Conservation (phyloP, 2,797 vertebrate species). For the Martes flavigula region DNA sequence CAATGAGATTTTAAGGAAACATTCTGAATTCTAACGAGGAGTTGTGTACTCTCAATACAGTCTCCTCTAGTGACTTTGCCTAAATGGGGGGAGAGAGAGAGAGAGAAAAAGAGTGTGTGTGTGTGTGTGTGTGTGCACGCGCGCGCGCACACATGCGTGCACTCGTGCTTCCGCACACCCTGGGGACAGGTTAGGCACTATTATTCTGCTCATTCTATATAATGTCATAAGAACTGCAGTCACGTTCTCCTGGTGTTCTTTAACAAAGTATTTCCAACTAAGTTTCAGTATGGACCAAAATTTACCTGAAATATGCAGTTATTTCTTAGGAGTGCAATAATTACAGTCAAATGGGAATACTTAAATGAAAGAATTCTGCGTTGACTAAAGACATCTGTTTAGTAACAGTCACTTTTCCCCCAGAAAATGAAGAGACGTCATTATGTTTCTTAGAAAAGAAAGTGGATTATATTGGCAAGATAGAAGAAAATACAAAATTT, state of each 20-base stretch:
- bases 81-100: background rate
- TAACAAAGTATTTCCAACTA: background rate
- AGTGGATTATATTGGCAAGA: background rate
- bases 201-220: background rate
- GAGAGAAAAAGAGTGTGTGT: no score
- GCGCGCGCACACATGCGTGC: accelerated
- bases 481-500: background rate
- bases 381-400: background rate
- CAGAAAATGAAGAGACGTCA: background rate
- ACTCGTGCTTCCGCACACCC: background rate
- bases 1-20: background rate
- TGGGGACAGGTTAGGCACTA: background rate
- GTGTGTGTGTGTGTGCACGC: no score
- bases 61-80: background rate
- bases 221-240: background rate
- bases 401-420: background rate
- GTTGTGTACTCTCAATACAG: background rate
- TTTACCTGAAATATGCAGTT: background rate
- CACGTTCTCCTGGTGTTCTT: background rate
- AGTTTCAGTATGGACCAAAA: background rate
- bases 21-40: background rate
- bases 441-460: slow-evolving; percentile 24
- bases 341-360: slow-evolving; percentile 25
- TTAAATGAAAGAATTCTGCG: background rate
- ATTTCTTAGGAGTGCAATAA: background rate